Conservation (phyloP, 2,888 invertebrate genomes). For the Entomobrya proxima region DNA sequence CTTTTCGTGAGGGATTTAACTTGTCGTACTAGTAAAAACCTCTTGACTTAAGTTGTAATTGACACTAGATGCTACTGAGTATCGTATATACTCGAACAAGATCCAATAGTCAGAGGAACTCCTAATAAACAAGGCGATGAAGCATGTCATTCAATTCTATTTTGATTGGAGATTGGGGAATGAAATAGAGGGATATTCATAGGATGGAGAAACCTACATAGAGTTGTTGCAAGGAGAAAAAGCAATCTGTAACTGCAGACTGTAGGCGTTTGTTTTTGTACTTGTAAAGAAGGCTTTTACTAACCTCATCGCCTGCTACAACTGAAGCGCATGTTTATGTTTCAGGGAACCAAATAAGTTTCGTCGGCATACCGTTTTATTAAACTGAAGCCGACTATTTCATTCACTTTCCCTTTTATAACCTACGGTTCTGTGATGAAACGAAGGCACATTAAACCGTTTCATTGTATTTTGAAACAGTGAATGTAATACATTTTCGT, state of each 20-base stretch:
- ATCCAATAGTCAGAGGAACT: no score
- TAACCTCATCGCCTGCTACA: not conserved
- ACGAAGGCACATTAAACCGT: not conserved
- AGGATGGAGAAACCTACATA: not conserved
- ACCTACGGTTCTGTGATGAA: not conserved
- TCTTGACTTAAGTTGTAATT: conserved; percentile 62
- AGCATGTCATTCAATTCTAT: conserved; percentile 64
- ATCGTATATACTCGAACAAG: conserved; percentile 18
- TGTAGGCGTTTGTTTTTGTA: not conserved
- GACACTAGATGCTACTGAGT: conserved; percentile 27
- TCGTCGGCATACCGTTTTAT: not conserved
- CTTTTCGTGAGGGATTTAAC: conserved; percentile 41
- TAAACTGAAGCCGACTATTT: conserved; percentile 14
- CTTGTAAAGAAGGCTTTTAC: conserved; percentile 3
- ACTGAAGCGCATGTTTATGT: conserved; percentile 43
- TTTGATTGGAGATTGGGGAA: conserved; percentile 62
- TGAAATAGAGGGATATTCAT: conserved; percentile 31
- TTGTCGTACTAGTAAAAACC: conserved; percentile 54
- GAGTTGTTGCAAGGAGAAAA: not conserved
- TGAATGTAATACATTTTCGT: conserved; percentile 37
- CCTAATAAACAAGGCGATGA: conserved; percentile 67
- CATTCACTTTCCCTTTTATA: conserved; percentile 16
- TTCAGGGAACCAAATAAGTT: conserved; percentile 10
- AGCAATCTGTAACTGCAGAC: not conserved
- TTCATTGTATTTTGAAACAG: conserved; percentile 18